Evolutionary conservation across 2,888 invertebrate species (phyloP).

Genomic region (Bursaphelenchus okinawaensis): DNA sequence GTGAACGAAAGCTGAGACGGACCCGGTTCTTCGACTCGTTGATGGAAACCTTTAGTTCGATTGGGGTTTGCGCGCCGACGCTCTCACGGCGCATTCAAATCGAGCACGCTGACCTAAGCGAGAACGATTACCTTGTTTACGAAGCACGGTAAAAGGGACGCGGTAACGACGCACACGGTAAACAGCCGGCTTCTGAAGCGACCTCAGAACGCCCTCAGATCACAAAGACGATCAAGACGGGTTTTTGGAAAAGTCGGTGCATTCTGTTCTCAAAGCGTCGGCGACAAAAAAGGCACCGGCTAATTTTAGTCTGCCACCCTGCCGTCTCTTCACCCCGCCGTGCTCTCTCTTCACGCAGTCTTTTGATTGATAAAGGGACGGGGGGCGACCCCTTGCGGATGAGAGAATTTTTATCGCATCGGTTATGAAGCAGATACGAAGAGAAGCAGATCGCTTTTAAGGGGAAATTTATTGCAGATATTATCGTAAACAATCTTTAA

Average conservation of each 20-base stretch:
- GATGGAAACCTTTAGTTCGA: neutral
- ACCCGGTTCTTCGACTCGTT: neutral
- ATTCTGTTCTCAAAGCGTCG: neutral
- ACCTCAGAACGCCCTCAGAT: neutral
- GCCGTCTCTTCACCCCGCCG: neutral
- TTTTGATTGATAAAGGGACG: neutral
- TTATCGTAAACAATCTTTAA: too few relatives aligned
- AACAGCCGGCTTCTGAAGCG: neutral
- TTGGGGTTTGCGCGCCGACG: neutral
- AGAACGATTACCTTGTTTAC: too few relatives aligned
- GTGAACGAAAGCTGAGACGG: neutral
- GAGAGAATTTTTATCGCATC: neutral
- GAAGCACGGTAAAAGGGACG: too few relatives aligned
- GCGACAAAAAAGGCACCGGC: neutral
- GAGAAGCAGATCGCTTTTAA: neutral
- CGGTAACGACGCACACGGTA: too few relatives aligned
- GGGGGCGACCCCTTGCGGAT: neutral
- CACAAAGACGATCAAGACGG: neutral
- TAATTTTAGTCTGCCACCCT: neutral
- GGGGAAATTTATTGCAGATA: too few relatives aligned
- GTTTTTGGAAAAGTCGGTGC: neutral
- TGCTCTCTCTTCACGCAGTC: neutral
- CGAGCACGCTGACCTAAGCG: neutral
- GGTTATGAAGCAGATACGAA: neutral
- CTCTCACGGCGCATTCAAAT: conserved; percentile 1